phyloP scores from a whole-genome alignment of 2,113 vertebrate species.

The Rafetus swinhoei region DNA sequence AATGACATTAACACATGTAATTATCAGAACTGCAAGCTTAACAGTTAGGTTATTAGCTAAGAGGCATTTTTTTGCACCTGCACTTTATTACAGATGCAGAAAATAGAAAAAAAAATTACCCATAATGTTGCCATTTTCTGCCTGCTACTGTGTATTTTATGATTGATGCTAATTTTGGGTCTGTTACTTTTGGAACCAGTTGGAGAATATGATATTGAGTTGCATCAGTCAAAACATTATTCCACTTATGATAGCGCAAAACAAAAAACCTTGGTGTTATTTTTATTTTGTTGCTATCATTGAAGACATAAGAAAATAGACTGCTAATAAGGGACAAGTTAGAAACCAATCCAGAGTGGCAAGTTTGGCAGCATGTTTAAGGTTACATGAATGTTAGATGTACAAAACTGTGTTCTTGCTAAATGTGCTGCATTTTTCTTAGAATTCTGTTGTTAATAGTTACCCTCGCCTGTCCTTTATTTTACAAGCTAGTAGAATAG shows the following conservation, averaged over 20 bases:
- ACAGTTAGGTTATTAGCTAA: conserved; percentile 32
- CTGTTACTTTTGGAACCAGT: conserved; percentile 40
- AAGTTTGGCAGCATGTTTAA: conserved; percentile 15
- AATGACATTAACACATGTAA: conserved; percentile 40
- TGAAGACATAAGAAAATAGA: conserved; percentile 36
- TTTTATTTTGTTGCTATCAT: conserved; percentile 16
- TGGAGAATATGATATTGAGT: conserved; percentile 1
- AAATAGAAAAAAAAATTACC: conserved; percentile 35
- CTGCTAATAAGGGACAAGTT: background rate
- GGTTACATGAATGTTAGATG: background rate
- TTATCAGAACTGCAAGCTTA: background rate
- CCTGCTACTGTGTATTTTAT: background rate
- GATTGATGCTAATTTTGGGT: conserved; percentile 53
- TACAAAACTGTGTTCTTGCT: background rate
- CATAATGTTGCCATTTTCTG: conserved; percentile 11
- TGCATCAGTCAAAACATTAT: conserved; percentile 32
- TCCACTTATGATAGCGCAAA: conserved; percentile 24
- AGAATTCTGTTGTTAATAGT: background rate
- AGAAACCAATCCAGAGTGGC: conserved; percentile 14
- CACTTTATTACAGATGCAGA: conserved; percentile 28
- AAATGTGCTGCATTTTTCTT: background rate
- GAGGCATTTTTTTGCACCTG: conserved; percentile 23
- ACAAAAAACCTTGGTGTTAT: background rate
- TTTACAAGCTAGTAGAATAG: background rate
- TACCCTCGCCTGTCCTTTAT: background rate